Base-by-base conservation (phyloP, 2,113 vertebrate genomes). In the Fukomys damarensis region DNA sequence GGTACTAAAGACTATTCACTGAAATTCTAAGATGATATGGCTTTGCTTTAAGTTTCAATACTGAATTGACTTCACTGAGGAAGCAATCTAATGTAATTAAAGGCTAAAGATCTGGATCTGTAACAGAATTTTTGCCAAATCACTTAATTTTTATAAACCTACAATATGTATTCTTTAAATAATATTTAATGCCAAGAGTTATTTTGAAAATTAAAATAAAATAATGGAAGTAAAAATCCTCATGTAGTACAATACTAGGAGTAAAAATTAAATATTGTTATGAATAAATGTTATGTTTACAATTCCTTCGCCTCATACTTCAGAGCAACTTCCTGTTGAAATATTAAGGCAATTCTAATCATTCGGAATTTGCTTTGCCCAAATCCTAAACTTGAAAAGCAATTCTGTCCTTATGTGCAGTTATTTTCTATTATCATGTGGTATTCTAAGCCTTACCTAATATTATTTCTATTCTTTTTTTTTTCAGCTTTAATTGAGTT, bases 151-250 rank as follows among this genome's bases (percentile, higher is more conserved):
- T 93, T 70, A 52, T 41, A 79, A 66, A 5, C 26, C 68, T 84
- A 58, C 89, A 79, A 92, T 77, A 82, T 72, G 56, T 38, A 3
- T 90, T 90, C 72, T 32, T 63, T 61, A 86, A 49, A 54, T 92
- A 83, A 89, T 32, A 52, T 26, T 65, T 79, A 81, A 66, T 28
- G 24, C 49, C 56, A 86, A 96, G 2, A 63, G 5, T 46, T 82
- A 41, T 80, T 84, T 16, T 90, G 58, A 86, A 59, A 86, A 91
- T 88, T 81, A 95, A 95, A 92, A 70, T 81, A 11, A 93, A 32
- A 72, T 72, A 66, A 26, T 80, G n/a, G 26, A 77, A 59, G 2
- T 74, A 63, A 88, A 89, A 54, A 63, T 16, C 82, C 66, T 46
- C 24, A 56, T 59, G 24, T 41, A 80, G 35, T 49, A 80, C 10